A percentile compares a stretch with the other conserved stretches of the same genome.
Evolutionary conservation across 2,888 invertebrate species (phyloP).

Genomic region (Antitype chi): DNA sequence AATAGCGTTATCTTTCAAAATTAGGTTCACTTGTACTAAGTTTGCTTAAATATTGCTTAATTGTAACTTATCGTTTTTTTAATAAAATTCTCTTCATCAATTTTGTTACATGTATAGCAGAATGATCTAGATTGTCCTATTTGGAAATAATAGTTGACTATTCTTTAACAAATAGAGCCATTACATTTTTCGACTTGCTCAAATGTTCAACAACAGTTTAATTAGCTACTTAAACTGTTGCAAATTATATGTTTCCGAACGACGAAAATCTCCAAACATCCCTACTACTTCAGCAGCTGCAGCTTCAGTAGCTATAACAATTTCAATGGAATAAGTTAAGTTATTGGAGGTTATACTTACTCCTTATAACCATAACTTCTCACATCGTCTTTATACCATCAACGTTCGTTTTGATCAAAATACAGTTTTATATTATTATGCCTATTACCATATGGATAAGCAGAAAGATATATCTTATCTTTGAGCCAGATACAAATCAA

Average conservation of each 20-base stretch:
- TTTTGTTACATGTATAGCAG: neutral
- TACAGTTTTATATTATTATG: conserved; percentile 33
- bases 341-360: too few species aligned
- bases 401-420: conserved; percentile 8
- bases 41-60: neutral
- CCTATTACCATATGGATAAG: conserved; percentile 31
- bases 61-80: neutral
- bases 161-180: neutral
- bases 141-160: neutral
- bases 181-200: neutral
- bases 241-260: neutral
- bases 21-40: conserved; percentile 8
- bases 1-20: neutral
- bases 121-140: neutral
- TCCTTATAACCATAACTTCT: neutral
- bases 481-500: conserved; percentile 55
- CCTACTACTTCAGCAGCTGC: neutral
- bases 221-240: neutral
- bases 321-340: neutral
- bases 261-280: neutral
- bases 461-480: conserved; percentile 55
- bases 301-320: neutral
- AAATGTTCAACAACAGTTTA: neutral
- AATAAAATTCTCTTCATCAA: neutral
- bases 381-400: neutral